Base-by-base conservation (phyloP, 1,140 invertebrate genomes). In the Bombus terrestris region DNA sequence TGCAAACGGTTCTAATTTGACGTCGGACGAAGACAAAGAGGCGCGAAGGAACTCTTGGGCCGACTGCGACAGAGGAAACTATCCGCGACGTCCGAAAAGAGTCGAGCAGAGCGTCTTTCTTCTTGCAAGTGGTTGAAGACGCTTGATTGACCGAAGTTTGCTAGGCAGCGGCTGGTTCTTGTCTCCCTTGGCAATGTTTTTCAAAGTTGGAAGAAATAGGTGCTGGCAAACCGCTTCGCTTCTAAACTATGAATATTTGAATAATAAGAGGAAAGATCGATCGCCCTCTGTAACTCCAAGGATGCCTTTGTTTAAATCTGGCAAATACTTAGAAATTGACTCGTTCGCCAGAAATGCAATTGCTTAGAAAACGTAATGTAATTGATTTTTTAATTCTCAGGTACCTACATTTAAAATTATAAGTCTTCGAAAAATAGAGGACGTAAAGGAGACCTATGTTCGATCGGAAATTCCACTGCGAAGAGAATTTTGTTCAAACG, bases 1-100 rank as follows among this genome's bases (percentile, higher is more conserved):
- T 62, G 79, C 64, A 86, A 89, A 89, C 75, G 76, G 37, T 57
- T 66, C 78, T 85, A 91, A 87, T 89, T 87, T 81, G 71, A 84
- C 81, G 59, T 71, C 64, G 57, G 43, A 75, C 32, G 53, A 64
- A 72, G 77, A 88, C 43, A 69, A 85, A 85, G 72, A 66, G 25
- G 57, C 32, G 39, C 69, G 47, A 53, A n/a, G 28, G 15, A n/a
- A 64, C 4, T 3, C 2, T 13, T 3, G 25, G 9, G 18, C 13
- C 47, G 8, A 37, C 41, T 35, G 43, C 32, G 74, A 76, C 12
- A 3, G 32, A 15, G 25, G 25, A 76, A 76, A 76, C 47, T 76
- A 57, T 8, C 35, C 47, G 73, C 22, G 43, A 75, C 74, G 74
- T 57, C 47, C 71, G 47, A 76, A 76, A 76, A 76, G 25, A 79